Evolutionary conservation across 2,797 vertebrate species (phyloP).

Genomic region (Cottoperca gobio): DNA sequence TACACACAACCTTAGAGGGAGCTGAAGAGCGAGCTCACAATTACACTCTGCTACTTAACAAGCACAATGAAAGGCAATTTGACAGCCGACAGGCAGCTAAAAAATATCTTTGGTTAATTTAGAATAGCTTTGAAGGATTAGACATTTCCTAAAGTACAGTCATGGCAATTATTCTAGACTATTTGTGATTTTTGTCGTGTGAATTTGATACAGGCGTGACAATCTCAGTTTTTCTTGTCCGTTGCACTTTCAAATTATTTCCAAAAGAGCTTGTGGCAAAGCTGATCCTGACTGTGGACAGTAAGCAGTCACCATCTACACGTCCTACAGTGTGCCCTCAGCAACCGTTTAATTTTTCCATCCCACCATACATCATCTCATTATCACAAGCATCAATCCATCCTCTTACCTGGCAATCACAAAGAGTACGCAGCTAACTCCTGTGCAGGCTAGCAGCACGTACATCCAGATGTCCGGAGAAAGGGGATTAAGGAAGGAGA

Average conservation of each 20-base stretch:
- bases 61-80: conserved; percentile 28
- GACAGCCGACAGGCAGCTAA: conserved; percentile 19
- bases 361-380: neutral
- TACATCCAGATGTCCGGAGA: conserved; percentile 99
- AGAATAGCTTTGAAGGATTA: conserved; percentile 12
- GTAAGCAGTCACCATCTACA: neutral
- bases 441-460: conserved; percentile 95
- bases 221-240: neutral
- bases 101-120: conserved; percentile 27
- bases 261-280: neutral
- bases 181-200: neutral
- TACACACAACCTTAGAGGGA: conserved; percentile 30
- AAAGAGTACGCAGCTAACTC: conserved; percentile 98
- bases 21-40: conserved; percentile 8
- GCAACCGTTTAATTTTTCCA: neutral
- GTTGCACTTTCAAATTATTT: neutral
- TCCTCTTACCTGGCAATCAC: conserved; percentile 94
- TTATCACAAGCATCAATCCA: neutral
- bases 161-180: conserved; percentile 7
- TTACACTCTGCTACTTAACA: conserved; percentile 26
- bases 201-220: neutral
- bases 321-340: neutral
- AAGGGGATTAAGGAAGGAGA: conserved; percentile 97
- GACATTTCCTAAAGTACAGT: conserved; percentile 5
- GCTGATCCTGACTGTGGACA: neutral